phyloP scores from a whole-genome alignment of 1,140 invertebrate genomes.

The Aphelenchoides besseyi region DNA sequence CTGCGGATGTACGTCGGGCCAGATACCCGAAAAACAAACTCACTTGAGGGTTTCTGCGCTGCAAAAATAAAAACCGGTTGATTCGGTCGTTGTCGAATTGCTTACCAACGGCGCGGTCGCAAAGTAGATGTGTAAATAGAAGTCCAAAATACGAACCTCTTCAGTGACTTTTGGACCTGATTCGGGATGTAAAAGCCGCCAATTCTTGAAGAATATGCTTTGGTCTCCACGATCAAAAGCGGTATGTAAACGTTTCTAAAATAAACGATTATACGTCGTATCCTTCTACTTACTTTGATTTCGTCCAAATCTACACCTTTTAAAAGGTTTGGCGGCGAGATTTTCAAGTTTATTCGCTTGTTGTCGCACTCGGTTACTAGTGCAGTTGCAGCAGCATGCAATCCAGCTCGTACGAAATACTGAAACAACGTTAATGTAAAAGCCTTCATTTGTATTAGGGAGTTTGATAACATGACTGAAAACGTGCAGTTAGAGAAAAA shows the following conservation, averaged over 20 bases:
- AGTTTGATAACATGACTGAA: too few species aligned
- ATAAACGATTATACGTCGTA: not conserved
- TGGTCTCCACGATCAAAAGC: constrained; percentile 26
- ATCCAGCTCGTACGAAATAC: constrained; percentile 28
- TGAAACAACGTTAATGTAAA: too few species aligned
- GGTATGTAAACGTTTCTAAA: constrained; percentile 20
- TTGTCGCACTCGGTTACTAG: constrained; percentile 32
- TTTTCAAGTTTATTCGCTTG: constrained; percentile 28
- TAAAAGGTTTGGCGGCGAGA: constrained; percentile 20
- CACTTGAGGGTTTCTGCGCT: constrained; percentile 36
- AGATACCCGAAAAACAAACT: constrained; percentile 9
- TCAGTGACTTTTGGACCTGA: constrained; percentile 21
- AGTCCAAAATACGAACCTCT: constrained; percentile 26
- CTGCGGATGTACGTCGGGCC: constrained; percentile 5
- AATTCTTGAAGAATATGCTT: constrained; percentile 29
- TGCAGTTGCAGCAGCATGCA: constrained; percentile 30
- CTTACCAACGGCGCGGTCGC: constrained; percentile 27
- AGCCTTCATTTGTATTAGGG: too few species aligned
- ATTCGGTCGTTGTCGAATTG: too few species aligned
- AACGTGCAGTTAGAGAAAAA: too few species aligned
- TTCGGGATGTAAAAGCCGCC: constrained; percentile 24
- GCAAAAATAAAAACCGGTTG: not conserved
- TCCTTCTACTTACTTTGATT: constrained; percentile 15
- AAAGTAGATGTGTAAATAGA: constrained; percentile 39
- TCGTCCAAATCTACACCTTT: constrained; percentile 19